Evolutionary conservation across 2,797 vertebrate genomes (phyloP).

Genomic region (Enteromius thamalakanensis): DNA sequence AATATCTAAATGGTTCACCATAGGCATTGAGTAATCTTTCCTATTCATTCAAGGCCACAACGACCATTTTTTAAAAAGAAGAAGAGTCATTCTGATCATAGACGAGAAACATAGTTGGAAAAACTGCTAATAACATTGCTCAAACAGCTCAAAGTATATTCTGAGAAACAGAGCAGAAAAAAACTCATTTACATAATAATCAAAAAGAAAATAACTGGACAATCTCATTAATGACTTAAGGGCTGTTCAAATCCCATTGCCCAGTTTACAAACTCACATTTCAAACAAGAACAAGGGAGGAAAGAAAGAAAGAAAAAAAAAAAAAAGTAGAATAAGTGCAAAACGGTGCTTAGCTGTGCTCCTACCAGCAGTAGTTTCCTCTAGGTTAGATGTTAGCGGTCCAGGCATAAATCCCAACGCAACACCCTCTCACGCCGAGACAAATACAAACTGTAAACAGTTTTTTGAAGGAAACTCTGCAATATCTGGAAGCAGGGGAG

Average conservation of each 20-base stretch:
- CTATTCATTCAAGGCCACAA: constrained; percentile 19
- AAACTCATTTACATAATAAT: not conserved
- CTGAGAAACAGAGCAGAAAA: not conserved
- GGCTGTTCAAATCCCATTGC: not conserved
- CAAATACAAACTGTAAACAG: not conserved
- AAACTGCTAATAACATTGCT: not conserved
- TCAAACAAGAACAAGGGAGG: not conserved
- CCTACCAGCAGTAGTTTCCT: constrained; percentile 49
- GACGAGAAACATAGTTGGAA: not conserved
- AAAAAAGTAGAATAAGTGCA: not conserved
- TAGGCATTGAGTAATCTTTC: not conserved
- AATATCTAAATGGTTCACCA: constrained; percentile 15
- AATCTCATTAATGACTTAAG: constrained; percentile 5
- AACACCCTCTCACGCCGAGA: not conserved
- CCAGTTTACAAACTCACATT: constrained; percentile 23
- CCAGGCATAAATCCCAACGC: constrained; percentile 22
- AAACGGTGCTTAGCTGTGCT: not conserved
- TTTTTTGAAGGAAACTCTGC: not conserved
- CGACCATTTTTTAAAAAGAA: not conserved
- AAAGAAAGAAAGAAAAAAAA: constrained; percentile 1
- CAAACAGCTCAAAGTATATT: not conserved
- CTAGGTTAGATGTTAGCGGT: not conserved
- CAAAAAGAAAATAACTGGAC: constrained; percentile 3
- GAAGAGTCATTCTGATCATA: not conserved
- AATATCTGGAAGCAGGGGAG: constrained; percentile 11